These are phyloP conservation scores for Ptilonorhynchus violaceus DNA, from an alignment of 2,113 vertebrate species.

Conservation along the genomic window DNA sequence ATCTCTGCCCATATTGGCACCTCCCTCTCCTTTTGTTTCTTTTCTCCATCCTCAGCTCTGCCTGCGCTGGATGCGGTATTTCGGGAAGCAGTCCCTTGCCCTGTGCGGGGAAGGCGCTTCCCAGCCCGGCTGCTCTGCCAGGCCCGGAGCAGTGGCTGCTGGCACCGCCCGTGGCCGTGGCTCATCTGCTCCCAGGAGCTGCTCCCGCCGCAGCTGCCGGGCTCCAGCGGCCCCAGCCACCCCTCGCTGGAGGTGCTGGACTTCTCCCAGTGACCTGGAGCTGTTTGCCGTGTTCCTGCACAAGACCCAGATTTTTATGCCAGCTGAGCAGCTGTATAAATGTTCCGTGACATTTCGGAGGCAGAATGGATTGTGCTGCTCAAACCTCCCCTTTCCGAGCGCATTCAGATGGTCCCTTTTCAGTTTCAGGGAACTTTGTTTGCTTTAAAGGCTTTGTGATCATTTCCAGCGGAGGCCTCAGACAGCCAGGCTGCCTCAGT, in stretches of 20 bases:
- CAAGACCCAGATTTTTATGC: constrained; percentile 45
- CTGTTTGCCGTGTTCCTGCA: not conserved
- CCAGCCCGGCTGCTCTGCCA: not conserved
- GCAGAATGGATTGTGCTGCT: constrained; percentile 27
- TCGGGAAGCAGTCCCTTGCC: not conserved
- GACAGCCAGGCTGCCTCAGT: constrained; percentile 12
- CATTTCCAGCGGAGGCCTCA: constrained; percentile 39
- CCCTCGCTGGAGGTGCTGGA: not conserved
- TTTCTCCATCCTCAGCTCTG: not conserved
- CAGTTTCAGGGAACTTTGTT: constrained; percentile 44
- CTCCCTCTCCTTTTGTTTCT: not conserved
- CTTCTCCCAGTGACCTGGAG: constrained; percentile 16
- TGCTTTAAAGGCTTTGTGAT: constrained; percentile 60
- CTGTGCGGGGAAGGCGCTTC: not conserved
- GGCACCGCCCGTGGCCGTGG: not conserved
- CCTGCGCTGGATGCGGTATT: not conserved
- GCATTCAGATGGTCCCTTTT: constrained; percentile 42
- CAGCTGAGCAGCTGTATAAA: constrained; percentile 59
- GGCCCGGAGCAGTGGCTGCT: accelerated
- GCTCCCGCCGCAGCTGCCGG: not conserved
- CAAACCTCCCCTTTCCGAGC: constrained; percentile 13
- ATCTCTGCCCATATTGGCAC: not conserved
- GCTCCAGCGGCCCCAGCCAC: not conserved
- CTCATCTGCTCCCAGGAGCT: not conserved
- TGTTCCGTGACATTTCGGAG: constrained; percentile 31